Base-by-base conservation (phyloP, 2,888 invertebrate genomes). In the Heliconius sara region DNA sequence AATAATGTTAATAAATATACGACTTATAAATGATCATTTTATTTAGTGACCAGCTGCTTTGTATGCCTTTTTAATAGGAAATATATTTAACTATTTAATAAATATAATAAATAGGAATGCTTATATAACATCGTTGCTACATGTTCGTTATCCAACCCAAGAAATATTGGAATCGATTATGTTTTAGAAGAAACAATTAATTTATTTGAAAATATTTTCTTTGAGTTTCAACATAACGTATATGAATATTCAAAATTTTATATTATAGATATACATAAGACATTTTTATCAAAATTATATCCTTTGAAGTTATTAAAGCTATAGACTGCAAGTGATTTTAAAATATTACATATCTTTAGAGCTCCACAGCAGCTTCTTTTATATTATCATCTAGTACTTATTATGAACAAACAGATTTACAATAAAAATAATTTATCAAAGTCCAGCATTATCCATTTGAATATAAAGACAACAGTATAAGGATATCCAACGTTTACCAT, bases 401-500 rank as follows among this genome's bases (percentile, higher is more conserved):
- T 77, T 34, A 43, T 47, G 30, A 52, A 63, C 43, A 77, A 71
- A 60, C 34, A 66, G 47, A n/a, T 12, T 22, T 43, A 65, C 43
- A 25, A 34, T 75, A 60, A 39, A 57, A 78, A 60, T 30, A 74
- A 74, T 78, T 74, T 68, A 60, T 78, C 74, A 43, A 74, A 78
- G 39, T 78, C 73, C 34, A 60, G 22, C 57, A 74, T 60, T 74
- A 68, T 57, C 72, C 12, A 52, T 52, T 72, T 47, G 9, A 70
- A 68, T 81, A 83, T 79, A 68, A 80, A 83, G 80, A 83, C 80
- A 76, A 79, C 72, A 77, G 52, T 76, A 65, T 82, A 83, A 82
- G 81, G 79, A 76, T 83, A 85, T 87, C 87, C 87, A 81, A 79
- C 79, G 74, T 83, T 86, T 88, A 86, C 88, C 88, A 87, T 86